Conservation (phyloP, 2,113 vertebrate genomes). For the Lagopus muta region DNA sequence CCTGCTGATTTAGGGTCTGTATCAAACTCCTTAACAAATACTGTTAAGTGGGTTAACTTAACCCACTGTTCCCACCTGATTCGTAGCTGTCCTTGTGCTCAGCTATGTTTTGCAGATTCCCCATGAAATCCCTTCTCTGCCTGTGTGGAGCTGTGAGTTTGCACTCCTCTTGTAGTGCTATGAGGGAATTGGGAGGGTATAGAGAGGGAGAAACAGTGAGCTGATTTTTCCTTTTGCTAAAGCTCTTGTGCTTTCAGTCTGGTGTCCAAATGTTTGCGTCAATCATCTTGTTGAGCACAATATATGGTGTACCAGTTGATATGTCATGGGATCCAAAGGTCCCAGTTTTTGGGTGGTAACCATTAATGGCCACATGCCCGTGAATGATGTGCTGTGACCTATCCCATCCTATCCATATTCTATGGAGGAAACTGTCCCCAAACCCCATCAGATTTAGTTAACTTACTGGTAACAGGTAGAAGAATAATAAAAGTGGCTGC, state of each 20-base stretch:
- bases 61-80: neutral
- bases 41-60: neutral
- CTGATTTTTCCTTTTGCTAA: neutral
- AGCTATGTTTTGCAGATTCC: neutral
- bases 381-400: neutral
- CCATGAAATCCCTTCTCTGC: neutral
- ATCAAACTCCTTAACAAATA: neutral
- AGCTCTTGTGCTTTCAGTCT: neutral
- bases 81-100: neutral
- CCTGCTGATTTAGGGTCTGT: neutral
- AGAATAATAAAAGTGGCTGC: neutral
- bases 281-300: neutral
- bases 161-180: fast-evolving
- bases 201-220: fast-evolving
- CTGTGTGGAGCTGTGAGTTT: neutral
- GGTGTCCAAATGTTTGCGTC: neutral
- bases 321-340: neutral
- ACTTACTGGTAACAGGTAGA: neutral
- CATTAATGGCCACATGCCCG: fast-evolving
- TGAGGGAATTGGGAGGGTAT: fast-evolving
- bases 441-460: neutral
- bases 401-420: too few species aligned
- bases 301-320: neutral
- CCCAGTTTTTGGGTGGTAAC: fast-evolving
- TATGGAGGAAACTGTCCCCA: neutral